These are phyloP conservation scores for Tenualosa ilisha DNA, from an alignment of 2,797 vertebrate species.

Conservation along the genomic window DNA sequence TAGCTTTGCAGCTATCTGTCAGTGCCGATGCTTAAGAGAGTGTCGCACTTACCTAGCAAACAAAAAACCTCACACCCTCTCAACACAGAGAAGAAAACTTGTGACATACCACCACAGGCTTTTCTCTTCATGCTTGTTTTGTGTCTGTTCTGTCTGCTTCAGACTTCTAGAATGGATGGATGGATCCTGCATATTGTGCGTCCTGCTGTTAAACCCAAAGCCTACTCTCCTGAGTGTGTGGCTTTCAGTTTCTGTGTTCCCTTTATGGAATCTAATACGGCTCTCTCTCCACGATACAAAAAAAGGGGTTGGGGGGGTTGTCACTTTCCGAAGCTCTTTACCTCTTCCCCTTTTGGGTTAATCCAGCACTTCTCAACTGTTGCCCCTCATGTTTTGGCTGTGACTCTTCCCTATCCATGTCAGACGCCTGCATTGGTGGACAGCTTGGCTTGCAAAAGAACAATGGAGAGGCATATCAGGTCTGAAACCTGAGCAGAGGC, in stretches of 20 bases:
- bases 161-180: background rate
- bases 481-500: constrained; percentile 28
- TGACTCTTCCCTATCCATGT: constrained; percentile 31
- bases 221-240: background rate
- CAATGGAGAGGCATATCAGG: constrained; percentile 34
- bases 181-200: background rate
- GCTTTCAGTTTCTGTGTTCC: background rate
- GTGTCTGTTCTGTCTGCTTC: background rate
- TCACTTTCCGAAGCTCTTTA: background rate
- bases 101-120: background rate
- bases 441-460: constrained; percentile 36
- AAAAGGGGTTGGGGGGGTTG: background rate
- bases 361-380: constrained; percentile 27
- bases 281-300: background rate
- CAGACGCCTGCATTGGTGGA: constrained; percentile 5
- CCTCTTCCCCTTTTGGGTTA: background rate
- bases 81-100: background rate
- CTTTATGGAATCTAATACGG: background rate
- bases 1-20: background rate
- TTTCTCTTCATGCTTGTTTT: background rate
- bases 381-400: constrained; percentile 37
- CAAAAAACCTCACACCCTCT: constrained; percentile 17
- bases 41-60: background rate
- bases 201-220: background rate
- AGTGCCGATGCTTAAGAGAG: background rate